Evolutionary conservation across 2,113 vertebrate species (phyloP).

Genomic region (Rhegmatorhina hoffmannsi): DNA sequence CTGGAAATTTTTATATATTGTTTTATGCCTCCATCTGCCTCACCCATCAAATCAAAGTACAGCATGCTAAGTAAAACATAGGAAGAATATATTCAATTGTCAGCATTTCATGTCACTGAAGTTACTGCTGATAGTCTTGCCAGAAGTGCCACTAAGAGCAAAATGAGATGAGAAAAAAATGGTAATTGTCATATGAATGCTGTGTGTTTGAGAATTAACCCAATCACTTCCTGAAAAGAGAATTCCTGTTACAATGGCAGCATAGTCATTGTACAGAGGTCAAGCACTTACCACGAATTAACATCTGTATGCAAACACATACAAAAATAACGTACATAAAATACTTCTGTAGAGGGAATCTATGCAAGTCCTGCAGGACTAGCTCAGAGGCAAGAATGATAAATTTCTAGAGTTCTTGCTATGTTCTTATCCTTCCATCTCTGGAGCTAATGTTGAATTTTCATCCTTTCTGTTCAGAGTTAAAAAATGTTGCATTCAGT

Average conservation of each 20-base stretch:
- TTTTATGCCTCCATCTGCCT: neutral
- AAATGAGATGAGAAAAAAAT: neutral
- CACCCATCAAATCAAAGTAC: neutral
- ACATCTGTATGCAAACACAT: neutral
- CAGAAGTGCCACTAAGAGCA: neutral
- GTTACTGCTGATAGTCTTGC: neutral
- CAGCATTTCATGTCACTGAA: neutral
- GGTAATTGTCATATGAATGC: neutral
- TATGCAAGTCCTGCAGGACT: neutral
- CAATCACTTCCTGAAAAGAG: neutral
- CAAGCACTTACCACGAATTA: neutral
- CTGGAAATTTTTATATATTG: neutral
- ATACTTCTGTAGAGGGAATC: neutral
- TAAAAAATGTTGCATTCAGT: neutral
- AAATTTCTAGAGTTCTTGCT: neutral
- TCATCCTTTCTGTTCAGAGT: neutral
- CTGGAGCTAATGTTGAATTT: neutral
- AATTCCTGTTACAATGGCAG: neutral
- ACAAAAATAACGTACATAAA: neutral
- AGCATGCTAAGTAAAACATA: neutral
- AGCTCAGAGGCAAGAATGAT: neutral
- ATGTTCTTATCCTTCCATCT: neutral
- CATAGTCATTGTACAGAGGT: neutral
- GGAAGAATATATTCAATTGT: neutral
- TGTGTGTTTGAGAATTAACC: neutral